Evolutionary conservation across 2,888 invertebrate species (phyloP).

Genomic region (Ormyrus pomaceus): DNA sequence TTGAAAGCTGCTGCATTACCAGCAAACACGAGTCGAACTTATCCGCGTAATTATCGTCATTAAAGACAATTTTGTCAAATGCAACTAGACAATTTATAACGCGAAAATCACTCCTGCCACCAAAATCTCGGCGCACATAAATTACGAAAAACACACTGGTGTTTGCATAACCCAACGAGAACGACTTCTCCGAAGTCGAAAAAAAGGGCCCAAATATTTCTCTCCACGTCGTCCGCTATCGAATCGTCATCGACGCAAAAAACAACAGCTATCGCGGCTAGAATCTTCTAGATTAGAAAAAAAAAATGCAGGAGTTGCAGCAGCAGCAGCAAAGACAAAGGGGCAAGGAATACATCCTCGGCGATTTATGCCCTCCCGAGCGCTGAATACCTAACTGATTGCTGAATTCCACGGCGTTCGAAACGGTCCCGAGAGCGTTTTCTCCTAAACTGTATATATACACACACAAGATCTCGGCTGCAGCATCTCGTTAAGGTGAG

Average conservation of each 20-base stretch:
- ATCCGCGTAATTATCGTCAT: too few species aligned
- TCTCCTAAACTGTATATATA: conserved; percentile 28
- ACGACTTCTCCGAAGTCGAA: not conserved
- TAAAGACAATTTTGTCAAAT: too few species aligned
- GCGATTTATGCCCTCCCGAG: conserved; percentile 47
- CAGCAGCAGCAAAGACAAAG: too few species aligned
- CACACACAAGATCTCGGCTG: too few species aligned
- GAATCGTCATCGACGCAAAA: conserved; percentile 5
- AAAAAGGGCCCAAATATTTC: not conserved
- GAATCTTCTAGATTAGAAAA: conserved; percentile 1
- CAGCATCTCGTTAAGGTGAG: too few species aligned
- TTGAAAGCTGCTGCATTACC: too few species aligned
- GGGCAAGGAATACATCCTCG: conserved; percentile 16
- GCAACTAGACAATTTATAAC: too few species aligned
- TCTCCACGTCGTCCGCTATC: conserved; percentile 11
- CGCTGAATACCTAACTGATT: conserved; percentile 60
- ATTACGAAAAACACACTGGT: too few species aligned
- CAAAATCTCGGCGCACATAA: too few species aligned
- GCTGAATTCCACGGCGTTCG: conserved; percentile 62
- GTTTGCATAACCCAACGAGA: too few species aligned
- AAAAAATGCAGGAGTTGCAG: not conserved
- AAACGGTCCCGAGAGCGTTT: conserved; percentile 34
- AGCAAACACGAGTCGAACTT: too few species aligned
- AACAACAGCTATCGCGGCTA: not conserved
- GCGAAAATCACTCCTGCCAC: too few species aligned